Base-by-base conservation (phyloP, 1,140 invertebrate genomes). In the Dendroctonus ponderosae region DNA sequence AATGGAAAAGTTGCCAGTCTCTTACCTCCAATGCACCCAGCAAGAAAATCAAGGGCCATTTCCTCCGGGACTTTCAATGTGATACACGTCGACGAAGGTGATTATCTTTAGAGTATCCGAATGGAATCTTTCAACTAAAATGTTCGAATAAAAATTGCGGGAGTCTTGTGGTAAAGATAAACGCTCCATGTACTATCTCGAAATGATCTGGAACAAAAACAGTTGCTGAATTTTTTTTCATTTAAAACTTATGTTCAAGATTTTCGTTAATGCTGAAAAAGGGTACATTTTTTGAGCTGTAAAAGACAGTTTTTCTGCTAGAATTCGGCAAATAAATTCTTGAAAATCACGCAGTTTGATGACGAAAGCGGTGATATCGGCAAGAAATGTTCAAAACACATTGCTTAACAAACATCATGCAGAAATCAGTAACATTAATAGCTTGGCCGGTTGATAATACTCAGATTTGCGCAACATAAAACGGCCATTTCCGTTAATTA, bases 21-120 rank as follows among this genome's bases (percentile, higher is more conserved):
- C 57, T 40, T 84, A 91, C 91, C 91, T 84, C 91, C 91, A 62
- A 92, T 75, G 75, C 89, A 92, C 74, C 91, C 91, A 71, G 91
- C 91, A 62, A 89, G 75, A 75, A 93, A 92, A 78, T 93, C 91
- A 70, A 92, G 78, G 61, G 89, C 85, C 89, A 91, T 91, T 70
- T 46, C 72, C 72, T 48, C 74, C 72, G 15, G 75, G 75, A 66
- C 75, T 76, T 71, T 76, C 75, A 15, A 75, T 76, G 44, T 76
- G 75, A 42, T 76, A 76, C 15, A 72, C 70, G 73, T 76, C 75
- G 0, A 76, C 65, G 41, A 75, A 75, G 42, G 69, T 67, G 44
- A 62, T 70, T 3, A 71, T 59, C 37, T 71, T 69, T 52, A 66
- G 56, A 59, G 57, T 62, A 14, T 57, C 59, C 9, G 66, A 68